These are phyloP conservation scores for Nephrotoma appendiculata DNA, from an alignment of 2,888 invertebrate genomes.

Conservation along the genomic window DNA sequence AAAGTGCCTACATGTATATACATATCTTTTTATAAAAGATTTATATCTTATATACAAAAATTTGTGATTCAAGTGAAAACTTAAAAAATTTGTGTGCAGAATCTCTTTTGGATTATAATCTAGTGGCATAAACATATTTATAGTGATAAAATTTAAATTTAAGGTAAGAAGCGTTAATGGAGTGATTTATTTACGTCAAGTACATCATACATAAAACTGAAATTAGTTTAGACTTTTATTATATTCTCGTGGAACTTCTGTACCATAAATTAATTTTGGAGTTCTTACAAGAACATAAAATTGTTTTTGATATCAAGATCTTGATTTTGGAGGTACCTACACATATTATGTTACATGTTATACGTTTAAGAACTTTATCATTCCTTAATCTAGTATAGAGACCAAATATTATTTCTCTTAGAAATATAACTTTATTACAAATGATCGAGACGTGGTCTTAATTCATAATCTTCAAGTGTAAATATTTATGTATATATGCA, in stretches of 20 bases:
- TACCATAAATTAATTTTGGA: neutral
- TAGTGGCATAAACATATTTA: neutral
- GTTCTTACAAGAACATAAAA: neutral
- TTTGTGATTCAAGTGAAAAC: neutral
- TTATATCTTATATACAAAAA: neutral
- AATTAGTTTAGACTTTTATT: neutral
- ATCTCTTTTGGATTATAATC: neutral
- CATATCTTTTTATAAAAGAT: too few relatives aligned
- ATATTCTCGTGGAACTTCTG: neutral
- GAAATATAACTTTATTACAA: neutral
- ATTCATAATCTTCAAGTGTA: neutral
- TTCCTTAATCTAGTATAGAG: neutral
- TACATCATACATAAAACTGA: neutral
- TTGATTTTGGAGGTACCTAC: neutral
- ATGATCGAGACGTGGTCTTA: neutral
- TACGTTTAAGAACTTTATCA: neutral
- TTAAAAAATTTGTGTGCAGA: neutral
- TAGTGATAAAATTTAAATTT: neutral
- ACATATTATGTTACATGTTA: neutral
- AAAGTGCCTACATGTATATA: too few relatives aligned
- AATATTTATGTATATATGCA: too few relatives aligned
- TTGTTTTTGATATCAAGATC: neutral
- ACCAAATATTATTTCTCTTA: neutral
- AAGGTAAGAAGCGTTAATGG: neutral
- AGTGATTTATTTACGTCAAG: neutral